Evolutionary conservation across 2,797 vertebrate genomes (phyloP).

Genomic region (Pachyuromys duprasi): DNA sequence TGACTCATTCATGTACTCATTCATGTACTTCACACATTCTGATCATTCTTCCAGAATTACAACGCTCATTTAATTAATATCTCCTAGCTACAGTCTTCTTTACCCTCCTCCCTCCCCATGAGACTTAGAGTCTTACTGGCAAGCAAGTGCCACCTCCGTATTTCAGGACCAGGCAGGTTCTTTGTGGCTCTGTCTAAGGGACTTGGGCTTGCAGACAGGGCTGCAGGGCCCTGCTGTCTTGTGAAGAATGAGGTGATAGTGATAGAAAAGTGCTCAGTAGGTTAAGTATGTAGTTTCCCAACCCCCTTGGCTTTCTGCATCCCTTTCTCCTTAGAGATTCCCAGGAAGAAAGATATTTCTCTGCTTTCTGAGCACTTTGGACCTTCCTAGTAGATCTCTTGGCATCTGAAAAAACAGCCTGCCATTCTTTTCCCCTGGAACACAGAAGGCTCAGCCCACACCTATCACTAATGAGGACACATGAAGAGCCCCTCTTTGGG

Average conservation of each 20-base stretch:
- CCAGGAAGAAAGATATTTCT: slow-evolving; percentile 54
- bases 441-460: slow-evolving; percentile 81
- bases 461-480: slow-evolving; percentile 77
- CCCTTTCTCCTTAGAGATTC: slow-evolving; percentile 49
- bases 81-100: slow-evolving; percentile 8
- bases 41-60: slow-evolving; percentile 26
- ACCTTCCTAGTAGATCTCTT: slow-evolving; percentile 73
- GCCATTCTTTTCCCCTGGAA: slow-evolving; percentile 80
- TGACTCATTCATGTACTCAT: slow-evolving; percentile 35
- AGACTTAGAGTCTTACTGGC: neutral
- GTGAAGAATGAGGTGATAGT: neutral
- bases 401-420: slow-evolving; percentile 77
- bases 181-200: neutral
- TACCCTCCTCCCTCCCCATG: neutral
- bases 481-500: slow-evolving; percentile 66
- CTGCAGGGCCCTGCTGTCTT: neutral
- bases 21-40: slow-evolving; percentile 34
- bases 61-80: neutral
- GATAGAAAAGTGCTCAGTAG: neutral
- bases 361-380: slow-evolving; percentile 68
- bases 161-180: neutral
- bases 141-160: neutral
- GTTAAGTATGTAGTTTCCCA: slow-evolving; percentile 19
- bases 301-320: slow-evolving; percentile 27
- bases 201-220: neutral